Evolutionary conservation across 2,113 vertebrate species (phyloP).

Genomic region (Panurus biarmicus): DNA sequence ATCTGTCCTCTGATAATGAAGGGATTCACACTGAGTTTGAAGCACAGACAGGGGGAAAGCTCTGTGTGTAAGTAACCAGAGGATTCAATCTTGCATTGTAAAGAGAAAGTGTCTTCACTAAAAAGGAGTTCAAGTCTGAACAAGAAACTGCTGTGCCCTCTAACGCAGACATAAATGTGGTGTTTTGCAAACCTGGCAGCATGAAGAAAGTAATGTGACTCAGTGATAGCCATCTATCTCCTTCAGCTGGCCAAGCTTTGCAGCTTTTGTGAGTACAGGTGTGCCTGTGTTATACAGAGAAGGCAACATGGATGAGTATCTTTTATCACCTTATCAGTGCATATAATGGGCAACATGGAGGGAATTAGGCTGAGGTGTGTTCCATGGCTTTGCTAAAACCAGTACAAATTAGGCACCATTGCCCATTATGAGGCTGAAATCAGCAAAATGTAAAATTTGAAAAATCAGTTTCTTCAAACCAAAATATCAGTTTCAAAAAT

Average conservation of each 20-base stretch:
- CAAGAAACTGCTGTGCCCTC: neutral
- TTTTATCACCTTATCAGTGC: neutral
- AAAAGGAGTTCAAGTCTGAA: neutral
- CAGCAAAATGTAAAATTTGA: neutral
- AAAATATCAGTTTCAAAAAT: neutral
- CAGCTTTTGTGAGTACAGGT: neutral
- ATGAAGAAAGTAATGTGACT: neutral
- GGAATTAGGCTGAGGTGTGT: neutral
- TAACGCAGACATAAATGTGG: neutral
- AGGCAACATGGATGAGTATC: fast-evolving
- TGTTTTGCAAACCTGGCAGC: neutral
- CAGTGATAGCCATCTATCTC: neutral
- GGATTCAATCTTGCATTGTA: neutral
- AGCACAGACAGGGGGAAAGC: neutral
- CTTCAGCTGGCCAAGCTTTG: neutral
- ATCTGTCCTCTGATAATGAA: neutral
- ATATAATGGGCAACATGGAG: neutral
- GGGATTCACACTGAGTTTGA: neutral
- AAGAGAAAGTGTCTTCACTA: neutral
- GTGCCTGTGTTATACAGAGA: neutral
- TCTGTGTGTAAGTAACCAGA: neutral
- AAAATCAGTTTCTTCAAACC: neutral
- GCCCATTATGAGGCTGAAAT: neutral
- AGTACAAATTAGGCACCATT: neutral
- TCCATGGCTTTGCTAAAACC: neutral